phyloP scores from a whole-genome alignment of 2,797 vertebrate genomes.

The Tragopan temminckii region DNA sequence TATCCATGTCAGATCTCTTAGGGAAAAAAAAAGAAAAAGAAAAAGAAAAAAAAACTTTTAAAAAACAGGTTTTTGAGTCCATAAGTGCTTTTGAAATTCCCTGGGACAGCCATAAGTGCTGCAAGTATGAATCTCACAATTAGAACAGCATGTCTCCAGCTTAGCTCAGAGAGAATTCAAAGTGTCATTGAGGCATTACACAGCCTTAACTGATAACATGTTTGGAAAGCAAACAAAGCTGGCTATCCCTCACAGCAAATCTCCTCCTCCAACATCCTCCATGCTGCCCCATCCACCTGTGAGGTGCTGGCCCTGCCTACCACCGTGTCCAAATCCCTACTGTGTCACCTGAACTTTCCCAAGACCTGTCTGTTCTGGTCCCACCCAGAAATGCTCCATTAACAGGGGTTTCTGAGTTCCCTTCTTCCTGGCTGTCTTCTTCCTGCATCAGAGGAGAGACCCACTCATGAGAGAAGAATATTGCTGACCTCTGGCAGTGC shows the following conservation, averaged over 20 bases:
- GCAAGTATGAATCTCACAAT: neutral
- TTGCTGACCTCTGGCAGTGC: neutral
- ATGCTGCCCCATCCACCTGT: neutral
- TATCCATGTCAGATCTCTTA: neutral
- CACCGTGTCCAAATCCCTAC: rapidly evolving
- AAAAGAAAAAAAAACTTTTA: neutral
- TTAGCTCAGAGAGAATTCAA: neutral
- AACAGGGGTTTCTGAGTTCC: neutral
- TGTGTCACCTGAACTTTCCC: neutral
- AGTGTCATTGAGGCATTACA: neutral
- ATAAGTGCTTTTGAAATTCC: neutral
- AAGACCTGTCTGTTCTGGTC: rapidly evolving
- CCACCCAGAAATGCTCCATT: neutral
- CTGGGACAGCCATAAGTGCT: neutral
- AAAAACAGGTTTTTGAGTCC: neutral
- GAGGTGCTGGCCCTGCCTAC: neutral
- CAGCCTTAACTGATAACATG: neutral
- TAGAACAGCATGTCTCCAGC: neutral
- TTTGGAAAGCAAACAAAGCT: neutral
- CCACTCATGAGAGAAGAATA: neutral
- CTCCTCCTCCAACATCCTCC: neutral
- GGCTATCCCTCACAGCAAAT: neutral
- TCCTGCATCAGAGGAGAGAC: rapidly evolving
- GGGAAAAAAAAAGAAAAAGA: neutral
- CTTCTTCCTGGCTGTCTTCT: rapidly evolving